phyloP scores from a whole-genome alignment of 2,797 vertebrate species.

The Heteromormyrus szaboi region DNA sequence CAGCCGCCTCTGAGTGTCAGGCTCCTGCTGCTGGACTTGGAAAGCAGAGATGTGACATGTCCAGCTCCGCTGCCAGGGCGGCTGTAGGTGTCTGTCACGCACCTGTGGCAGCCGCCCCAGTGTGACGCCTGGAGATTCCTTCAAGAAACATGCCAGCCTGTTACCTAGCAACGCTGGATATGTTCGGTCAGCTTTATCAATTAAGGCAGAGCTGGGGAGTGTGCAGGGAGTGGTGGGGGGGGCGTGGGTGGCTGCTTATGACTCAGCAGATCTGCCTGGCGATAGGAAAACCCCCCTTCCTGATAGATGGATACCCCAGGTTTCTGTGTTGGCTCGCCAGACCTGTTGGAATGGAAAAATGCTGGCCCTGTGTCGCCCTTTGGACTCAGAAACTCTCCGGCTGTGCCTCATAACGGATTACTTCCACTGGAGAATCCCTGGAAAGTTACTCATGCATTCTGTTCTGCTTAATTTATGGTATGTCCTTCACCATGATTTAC shows the following conservation, averaged over 20 bases:
- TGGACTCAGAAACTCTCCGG: background rate
- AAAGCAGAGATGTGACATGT: too few relatives aligned
- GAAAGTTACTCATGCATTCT: background rate
- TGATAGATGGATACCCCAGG: background rate
- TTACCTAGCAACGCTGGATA: slow-evolving; percentile 58
- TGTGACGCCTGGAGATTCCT: slow-evolving; percentile 42
- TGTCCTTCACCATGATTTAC: background rate
- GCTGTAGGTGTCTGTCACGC: background rate
- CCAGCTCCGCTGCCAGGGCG: background rate
- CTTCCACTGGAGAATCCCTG: background rate
- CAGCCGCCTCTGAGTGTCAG: background rate
- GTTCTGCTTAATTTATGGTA: background rate
- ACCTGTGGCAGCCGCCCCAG: slow-evolving; percentile 23
- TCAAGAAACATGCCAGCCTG: slow-evolving; percentile 48
- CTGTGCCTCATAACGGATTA: background rate
- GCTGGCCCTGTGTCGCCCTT: background rate
- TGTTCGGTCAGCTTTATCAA: slow-evolving; percentile 18
- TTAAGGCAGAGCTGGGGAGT: slow-evolving; percentile 13
- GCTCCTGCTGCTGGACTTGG: background rate
- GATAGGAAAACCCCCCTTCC: slow-evolving; percentile 14
- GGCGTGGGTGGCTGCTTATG: background rate
- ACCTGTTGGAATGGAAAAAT: background rate
- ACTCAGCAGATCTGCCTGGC: slow-evolving; percentile 21
- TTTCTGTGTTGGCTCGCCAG: background rate
- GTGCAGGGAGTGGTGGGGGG: background rate